Conservation (phyloP, 2,888 invertebrate genomes). For the Lysandra coridon region DNA sequence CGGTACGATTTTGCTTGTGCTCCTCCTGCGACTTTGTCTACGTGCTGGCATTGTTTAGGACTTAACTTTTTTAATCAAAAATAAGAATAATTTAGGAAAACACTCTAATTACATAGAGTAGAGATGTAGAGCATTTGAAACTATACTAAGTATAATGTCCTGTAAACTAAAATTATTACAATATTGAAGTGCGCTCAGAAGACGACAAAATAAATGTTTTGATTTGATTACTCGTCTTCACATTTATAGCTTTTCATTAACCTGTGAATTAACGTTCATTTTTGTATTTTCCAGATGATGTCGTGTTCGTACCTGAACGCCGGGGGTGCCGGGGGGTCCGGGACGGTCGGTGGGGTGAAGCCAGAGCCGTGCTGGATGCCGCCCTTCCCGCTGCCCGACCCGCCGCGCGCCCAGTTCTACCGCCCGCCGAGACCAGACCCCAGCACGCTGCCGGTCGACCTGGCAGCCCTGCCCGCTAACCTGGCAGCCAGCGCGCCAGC, state of each 20-base stretch:
- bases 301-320: conserved; percentile 76
- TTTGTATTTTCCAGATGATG: conserved; percentile 68
- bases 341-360: conserved; percentile 54
- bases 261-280: not conserved
- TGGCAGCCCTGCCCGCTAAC: conserved; percentile 23
- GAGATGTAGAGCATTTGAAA: no score
- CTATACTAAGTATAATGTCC: no score
- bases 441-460: conserved; percentile 31
- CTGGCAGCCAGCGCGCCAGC: conserved; percentile 38
- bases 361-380: conserved; percentile 67
- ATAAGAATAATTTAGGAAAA: not conserved
- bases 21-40: not conserved
- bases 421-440: conserved; percentile 38
- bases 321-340: conserved; percentile 36
- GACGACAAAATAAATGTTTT: no score
- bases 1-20: not conserved
- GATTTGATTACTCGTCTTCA: no score
- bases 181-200: no score
- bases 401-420: conserved; percentile 43
- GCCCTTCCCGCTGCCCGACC: conserved; percentile 50
- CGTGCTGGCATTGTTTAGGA: not conserved
- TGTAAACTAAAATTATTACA: no score
- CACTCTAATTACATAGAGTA: no score
- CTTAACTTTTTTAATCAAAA: not conserved
- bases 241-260: not conserved